Percentiles rank a stretch among this genome's conserved stretches.
These are phyloP conservation scores for Pitangus sulphuratus DNA, from an alignment of 2,797 vertebrate species.

Conservation along the genomic window DNA sequence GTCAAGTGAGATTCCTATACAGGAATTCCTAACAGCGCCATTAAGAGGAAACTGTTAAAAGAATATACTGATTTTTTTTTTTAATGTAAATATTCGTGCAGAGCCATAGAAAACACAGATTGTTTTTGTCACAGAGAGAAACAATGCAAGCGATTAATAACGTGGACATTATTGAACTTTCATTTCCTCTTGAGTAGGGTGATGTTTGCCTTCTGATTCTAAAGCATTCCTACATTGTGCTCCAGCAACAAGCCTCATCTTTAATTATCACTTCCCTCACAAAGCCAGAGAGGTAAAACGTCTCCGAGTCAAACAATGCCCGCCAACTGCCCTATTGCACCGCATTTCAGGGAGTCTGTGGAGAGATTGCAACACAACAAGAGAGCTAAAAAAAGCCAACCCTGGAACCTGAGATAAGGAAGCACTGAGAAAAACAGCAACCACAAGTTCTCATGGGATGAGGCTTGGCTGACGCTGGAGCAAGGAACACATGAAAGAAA, in stretches of 20 bases:
- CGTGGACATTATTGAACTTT: constrained; percentile 19
- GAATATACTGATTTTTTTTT: neutral
- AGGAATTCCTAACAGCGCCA: neutral
- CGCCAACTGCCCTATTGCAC: neutral
- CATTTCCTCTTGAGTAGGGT: constrained; percentile 28
- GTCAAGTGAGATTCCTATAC: neutral
- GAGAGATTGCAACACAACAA: constrained; percentile 42
- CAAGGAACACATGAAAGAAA: constrained; percentile 64
- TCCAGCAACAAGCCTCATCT: constrained; percentile 9
- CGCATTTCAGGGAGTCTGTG: neutral
- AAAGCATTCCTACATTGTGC: neutral
- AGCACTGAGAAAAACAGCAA: constrained; percentile 61
- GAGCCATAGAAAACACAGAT: neutral
- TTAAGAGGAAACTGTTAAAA: constrained; percentile 7
- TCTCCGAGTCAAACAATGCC: neutral
- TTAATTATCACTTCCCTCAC: constrained; percentile 30
- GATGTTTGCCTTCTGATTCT: constrained; percentile 12
- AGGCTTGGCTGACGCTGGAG: constrained; percentile 48
- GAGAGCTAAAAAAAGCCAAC: constrained; percentile 53
- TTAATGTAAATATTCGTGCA: constrained; percentile 7
- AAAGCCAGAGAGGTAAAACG: neutral
- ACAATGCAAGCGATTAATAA: constrained; percentile 44
- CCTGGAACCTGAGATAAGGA: constrained; percentile 63
- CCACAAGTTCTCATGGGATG: constrained; percentile 46
- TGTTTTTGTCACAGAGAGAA: constrained; percentile 30